Evolutionary conservation across 1,140 invertebrate species (phyloP), one percentile per base, ranked within the genome.

Genomic region (Proctacanthus coquilletti): DNA sequence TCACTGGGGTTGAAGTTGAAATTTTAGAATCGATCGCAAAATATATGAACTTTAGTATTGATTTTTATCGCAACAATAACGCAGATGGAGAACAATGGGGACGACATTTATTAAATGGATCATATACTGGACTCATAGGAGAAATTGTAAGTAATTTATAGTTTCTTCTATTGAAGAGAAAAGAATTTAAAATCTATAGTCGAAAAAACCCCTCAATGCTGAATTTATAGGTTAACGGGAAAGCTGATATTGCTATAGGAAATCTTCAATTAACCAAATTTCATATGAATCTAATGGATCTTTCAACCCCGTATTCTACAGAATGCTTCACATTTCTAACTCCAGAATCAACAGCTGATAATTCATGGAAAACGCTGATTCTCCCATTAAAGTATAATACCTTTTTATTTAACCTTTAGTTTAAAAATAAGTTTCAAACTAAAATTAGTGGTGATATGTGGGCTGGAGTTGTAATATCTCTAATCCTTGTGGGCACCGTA

Each of bases 321-420:
- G 75, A 85, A 50, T 87, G 83, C 49, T 66, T 84, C 33, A 85
- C 83, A 1, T 87, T 87, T 49, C 50, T 87, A 3, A 85, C 82
- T 5, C 79, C 82, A 2, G 79, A 84, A 63, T 72, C 81, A 18
- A 56, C 77, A 18, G 72, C 71, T 14, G 75, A 84, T 60, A 81
- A 83, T 50, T 80, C 79, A 4, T 87, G 83, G 80, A 77, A 80
- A 56, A 79, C 83, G 4, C 61, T 88, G 5, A 77, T 85, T 44
- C 51, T 81, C 36, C 83, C 84, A 1, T 86, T 87, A 43, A 76
- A 69, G 75, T 80, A 64, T 31, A 1, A 18, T 0, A 25, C 30
- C 14, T 1, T 11, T 31, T 41, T 5, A 25, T 11, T 19, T 21
- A 8, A 21, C n/a, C 14, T 15, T 3, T 8, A 18, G 30, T 2